phyloP scores from a whole-genome alignment of 2,797 vertebrate species.

The Yasuhikotakia modesta region DNA sequence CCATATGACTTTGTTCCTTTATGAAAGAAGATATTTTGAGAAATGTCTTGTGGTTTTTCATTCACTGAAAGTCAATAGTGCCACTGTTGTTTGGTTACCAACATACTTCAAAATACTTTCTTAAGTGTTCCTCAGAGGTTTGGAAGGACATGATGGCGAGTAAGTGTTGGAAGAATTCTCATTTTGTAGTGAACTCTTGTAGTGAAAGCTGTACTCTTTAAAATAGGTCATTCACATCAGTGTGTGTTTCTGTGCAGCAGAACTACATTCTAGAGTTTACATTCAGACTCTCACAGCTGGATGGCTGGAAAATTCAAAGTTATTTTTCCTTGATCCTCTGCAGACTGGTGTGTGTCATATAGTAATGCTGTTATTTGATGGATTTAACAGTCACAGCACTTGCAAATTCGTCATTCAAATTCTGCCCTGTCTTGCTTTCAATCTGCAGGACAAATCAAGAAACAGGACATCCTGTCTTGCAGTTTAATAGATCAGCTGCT shows the following conservation, averaged over 20 bases:
- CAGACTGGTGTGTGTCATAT: conserved; percentile 82
- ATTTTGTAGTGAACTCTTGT: too few relatives aligned
- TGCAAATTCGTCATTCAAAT: too few relatives aligned
- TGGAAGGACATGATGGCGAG: too few relatives aligned
- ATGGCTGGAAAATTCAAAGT: conserved; percentile 78
- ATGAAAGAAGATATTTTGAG: too few relatives aligned
- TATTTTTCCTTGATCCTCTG: conserved; percentile 97
- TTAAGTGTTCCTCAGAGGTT: too few relatives aligned
- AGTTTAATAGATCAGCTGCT: conserved; percentile 96
- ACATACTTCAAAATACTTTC: too few relatives aligned
- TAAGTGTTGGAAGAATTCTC: too few relatives aligned
- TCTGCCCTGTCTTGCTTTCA: background rate
- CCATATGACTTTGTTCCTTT: too few relatives aligned
- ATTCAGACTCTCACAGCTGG: conserved; percentile 93
- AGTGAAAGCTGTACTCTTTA: background rate
- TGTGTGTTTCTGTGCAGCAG: conserved; percentile 76
- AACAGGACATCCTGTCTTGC: conserved; percentile 98
- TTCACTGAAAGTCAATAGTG: too few relatives aligned
- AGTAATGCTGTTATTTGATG: background rate
- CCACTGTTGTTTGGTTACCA: too few relatives aligned
- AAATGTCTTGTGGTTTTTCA: too few relatives aligned
- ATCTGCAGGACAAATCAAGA: conserved; percentile 94
- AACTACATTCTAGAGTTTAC: conserved; percentile 98
- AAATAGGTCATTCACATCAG: background rate
- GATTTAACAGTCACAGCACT: background rate